Conservation (phyloP, 2,113 vertebrate genomes). For the Diglossa brunneiventris region DNA sequence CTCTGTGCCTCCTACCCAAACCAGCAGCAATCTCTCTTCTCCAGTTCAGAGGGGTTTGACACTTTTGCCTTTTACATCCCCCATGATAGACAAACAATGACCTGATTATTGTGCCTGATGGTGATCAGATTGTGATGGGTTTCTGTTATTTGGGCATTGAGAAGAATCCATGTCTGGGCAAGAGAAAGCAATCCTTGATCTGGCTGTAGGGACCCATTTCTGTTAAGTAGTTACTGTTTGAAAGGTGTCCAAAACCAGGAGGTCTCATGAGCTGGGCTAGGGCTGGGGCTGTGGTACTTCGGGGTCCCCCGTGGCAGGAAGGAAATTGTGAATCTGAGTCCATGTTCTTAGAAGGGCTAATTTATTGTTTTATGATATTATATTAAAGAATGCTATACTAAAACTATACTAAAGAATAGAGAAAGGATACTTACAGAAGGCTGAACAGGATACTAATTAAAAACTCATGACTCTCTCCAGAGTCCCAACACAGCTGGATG, state of each 20-base stretch:
- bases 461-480: too few relatives aligned
- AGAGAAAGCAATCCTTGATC: neutral
- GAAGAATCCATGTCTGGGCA: neutral
- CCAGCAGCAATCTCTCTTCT: neutral
- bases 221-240: neutral
- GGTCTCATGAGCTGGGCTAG: neutral
- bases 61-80: neutral
- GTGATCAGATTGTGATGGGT: neutral
- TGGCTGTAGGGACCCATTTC: neutral
- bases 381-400: too few relatives aligned
- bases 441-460: too few relatives aligned
- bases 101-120: neutral
- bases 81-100: neutral
- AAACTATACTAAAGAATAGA: too few relatives aligned
- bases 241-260: neutral
- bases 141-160: neutral
- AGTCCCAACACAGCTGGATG: too few relatives aligned
- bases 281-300: too few relatives aligned
- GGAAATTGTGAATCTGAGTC: neutral
- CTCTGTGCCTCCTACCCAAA: neutral
- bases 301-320: neutral
- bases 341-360: too few relatives aligned
- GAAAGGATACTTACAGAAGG: too few relatives aligned
- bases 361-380: too few relatives aligned
- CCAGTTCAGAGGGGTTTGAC: neutral